Percentiles rank a stretch among this genome's conserved stretches.
phyloP scores from a whole-genome alignment of 2,888 invertebrate species.

The Acrobeloides nanus region DNA sequence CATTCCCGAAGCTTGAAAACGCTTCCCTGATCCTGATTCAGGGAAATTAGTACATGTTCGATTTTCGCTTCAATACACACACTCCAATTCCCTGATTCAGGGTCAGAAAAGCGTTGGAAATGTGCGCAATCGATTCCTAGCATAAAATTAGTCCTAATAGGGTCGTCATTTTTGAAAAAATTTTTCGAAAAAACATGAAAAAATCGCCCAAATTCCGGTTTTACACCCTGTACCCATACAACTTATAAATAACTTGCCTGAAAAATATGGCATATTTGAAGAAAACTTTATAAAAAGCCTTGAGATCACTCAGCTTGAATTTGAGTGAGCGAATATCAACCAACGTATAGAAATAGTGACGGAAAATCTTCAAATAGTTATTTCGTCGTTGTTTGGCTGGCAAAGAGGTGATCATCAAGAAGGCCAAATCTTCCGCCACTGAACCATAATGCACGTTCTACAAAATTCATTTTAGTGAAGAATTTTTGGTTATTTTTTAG shows the following conservation, averaged over 20 bases:
- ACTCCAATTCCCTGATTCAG: no score
- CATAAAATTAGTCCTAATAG: no score
- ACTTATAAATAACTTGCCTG: constrained; percentile 20
- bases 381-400: constrained; percentile 12
- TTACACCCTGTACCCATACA: constrained; percentile 4
- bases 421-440: constrained; percentile 13
- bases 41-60: no score
- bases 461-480: constrained; percentile 5
- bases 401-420: constrained; percentile 16
- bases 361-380: constrained; percentile 25
- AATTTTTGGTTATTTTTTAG: constrained; percentile 2
- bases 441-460: constrained; percentile 18
- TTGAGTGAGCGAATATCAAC: constrained; percentile 28
- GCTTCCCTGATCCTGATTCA: no score
- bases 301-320: constrained; percentile 29
- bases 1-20: no score
- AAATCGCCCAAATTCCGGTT: no score
- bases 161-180: no score
- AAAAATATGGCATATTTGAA: constrained; percentile 21
- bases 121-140: no score
- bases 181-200: no score
- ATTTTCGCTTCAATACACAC: no score
- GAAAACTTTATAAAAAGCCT: constrained; percentile 15
- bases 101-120: no score
- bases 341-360: constrained; percentile 32